Conservation (phyloP, 1,140 invertebrate species). For the Papilio polytes region DNA sequence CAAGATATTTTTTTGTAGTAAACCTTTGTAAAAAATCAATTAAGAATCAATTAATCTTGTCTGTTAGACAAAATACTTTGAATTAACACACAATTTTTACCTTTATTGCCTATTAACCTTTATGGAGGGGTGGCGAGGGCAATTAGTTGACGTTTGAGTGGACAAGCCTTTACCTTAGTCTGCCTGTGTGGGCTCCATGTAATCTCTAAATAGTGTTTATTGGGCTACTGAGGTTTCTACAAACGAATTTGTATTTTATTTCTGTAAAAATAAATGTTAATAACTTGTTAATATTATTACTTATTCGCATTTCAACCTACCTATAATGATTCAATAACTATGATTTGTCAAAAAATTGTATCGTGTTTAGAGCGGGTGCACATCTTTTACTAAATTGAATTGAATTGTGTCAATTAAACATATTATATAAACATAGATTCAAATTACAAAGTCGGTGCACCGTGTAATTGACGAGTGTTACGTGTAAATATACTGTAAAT, state of each 20-base stretch:
- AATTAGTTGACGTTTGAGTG: constrained; percentile 17
- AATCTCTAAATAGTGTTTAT: neutral
- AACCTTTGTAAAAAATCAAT: constrained; percentile 12
- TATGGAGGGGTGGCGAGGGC: constrained; percentile 18
- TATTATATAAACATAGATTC: too few relatives aligned
- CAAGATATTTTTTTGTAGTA: neutral
- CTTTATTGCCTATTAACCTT: constrained; percentile 31
- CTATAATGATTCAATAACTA: too few relatives aligned
- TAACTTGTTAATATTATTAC: too few relatives aligned
- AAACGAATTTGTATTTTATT: neutral
- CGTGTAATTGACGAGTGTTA: too few relatives aligned
- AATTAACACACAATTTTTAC: constrained; percentile 26
- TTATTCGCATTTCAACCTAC: too few relatives aligned
- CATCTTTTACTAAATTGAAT: too few relatives aligned
- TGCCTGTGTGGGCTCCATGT: neutral
- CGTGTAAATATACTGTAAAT: too few relatives aligned
- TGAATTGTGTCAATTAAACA: neutral
- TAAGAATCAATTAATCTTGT: constrained; percentile 27
- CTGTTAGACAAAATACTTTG: constrained; percentile 28
- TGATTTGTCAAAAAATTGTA: too few relatives aligned
- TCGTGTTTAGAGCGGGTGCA: too few relatives aligned
- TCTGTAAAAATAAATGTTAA: too few relatives aligned
- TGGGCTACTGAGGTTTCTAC: neutral
- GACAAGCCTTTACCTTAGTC: constrained; percentile 15
- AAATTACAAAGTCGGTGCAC: too few relatives aligned